These are phyloP conservation scores for Punctoribates punctum DNA, from an alignment of 2,888 invertebrate species.

Conservation along the genomic window DNA sequence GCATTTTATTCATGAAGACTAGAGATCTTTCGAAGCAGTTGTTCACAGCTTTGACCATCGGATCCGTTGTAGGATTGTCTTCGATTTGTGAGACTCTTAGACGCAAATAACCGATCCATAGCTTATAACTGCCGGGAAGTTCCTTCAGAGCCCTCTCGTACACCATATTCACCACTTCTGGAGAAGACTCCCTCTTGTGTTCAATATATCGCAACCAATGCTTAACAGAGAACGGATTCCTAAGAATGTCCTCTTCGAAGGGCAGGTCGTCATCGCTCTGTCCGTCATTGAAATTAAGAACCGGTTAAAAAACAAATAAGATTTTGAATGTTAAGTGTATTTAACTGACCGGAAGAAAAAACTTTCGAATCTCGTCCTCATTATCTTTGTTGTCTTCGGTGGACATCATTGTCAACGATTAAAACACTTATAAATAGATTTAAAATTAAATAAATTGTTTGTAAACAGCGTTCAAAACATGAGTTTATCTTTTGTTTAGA, in stretches of 20 bases:
- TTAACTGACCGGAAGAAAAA: no score
- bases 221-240: conserved; percentile 95
- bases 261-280: conserved; percentile 81
- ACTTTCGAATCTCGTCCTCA: no score
- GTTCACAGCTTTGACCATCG: conserved; percentile 85
- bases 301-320: no score
- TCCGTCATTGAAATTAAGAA: no score
- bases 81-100: conserved; percentile 74
- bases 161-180: conserved; percentile 64
- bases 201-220: conserved; percentile 98
- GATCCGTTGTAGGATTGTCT: conserved; percentile 75
- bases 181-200: conserved; percentile 70
- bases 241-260: conserved; percentile 95
- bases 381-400: no score
- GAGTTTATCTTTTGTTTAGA: no score
- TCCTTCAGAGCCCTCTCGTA: conserved; percentile 95
- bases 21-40: conserved; percentile 93
- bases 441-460: no score
- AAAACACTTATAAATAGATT: no score
- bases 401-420: no score
- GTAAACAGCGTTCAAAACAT: no score
- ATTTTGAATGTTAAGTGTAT: no score
- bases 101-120: conserved; percentile 94
- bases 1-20: conserved; percentile 99
- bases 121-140: conserved; percentile 89